phyloP scores from a whole-genome alignment of 2,797 vertebrate genomes.

The Setipinna tenuifilis region DNA sequence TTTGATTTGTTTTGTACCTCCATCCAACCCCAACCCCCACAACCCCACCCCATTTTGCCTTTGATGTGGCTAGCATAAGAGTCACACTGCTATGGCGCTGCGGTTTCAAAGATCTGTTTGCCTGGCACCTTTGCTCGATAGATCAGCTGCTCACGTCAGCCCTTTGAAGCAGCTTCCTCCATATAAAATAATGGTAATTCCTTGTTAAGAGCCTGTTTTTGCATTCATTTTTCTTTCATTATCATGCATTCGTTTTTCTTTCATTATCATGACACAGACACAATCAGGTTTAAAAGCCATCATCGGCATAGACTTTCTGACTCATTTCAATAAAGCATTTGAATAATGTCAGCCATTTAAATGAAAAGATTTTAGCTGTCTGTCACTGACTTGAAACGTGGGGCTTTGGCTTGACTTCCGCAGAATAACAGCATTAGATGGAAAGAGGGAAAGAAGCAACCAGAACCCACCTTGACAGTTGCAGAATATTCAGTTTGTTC shows the following conservation, averaged over 20 bases:
- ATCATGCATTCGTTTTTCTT: too few species aligned
- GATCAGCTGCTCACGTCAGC: not conserved
- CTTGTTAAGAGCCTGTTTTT: not conserved
- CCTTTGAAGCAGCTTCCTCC: not conserved
- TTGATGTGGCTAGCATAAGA: conserved; percentile 2
- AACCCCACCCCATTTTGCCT: not conserved
- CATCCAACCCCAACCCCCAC: not conserved
- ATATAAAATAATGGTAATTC: not conserved
- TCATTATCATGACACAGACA: not conserved
- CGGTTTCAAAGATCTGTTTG: conserved; percentile 2
- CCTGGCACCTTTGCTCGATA: not conserved
- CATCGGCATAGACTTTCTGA: not conserved
- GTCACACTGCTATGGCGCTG: not conserved
- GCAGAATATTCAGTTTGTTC: not conserved
- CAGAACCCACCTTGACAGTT: not conserved
- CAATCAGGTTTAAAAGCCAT: conserved; percentile 3
- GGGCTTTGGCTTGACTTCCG: not conserved
- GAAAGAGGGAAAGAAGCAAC: not conserved
- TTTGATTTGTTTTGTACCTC: conserved; percentile 4
- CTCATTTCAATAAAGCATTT: not conserved
- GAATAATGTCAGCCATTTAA: not conserved
- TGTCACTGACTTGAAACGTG: not conserved
- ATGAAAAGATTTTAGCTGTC: not conserved
- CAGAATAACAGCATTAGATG: not conserved
- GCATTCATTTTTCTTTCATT: not conserved